Evolutionary conservation across 2,797 vertebrate species (phyloP).

Genomic region (Cirrhinus mrigala): DNA sequence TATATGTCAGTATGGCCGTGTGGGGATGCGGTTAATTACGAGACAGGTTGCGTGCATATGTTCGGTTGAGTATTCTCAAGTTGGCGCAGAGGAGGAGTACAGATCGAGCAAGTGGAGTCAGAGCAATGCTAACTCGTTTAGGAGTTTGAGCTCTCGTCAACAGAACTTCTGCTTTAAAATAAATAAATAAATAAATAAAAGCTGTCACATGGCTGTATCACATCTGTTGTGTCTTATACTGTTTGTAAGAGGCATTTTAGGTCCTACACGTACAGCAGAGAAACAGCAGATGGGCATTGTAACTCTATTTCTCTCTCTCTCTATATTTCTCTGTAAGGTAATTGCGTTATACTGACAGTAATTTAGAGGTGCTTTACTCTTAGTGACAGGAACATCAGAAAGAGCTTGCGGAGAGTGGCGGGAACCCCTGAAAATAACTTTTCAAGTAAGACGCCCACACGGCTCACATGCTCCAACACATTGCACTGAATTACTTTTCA

Average conservation of each 20-base stretch:
- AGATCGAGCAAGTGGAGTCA: conserved; percentile 3
- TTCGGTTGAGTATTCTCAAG: conserved; percentile 20
- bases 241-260: conserved; percentile 35
- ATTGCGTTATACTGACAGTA: conserved; percentile 47
- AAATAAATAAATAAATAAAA: neutral
- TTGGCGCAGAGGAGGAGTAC: neutral
- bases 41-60: conserved; percentile 35
- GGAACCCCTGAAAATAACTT: conserved; percentile 42
- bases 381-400: conserved; percentile 43
- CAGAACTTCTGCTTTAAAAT: conserved; percentile 19
- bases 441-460: neutral
- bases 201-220: conserved; percentile 5
- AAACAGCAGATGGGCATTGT: conserved; percentile 40
- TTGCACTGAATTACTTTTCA: conserved; percentile 10
- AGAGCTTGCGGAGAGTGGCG: conserved; percentile 3
- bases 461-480: neutral
- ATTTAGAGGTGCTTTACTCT: conserved; percentile 49
- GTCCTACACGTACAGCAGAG: conserved; percentile 10
- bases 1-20: neutral
- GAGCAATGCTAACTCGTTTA: conserved; percentile 31
- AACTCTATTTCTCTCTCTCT: conserved; percentile 5
- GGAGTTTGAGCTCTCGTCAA: conserved; percentile 16
- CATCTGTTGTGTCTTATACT: conserved; percentile 38
- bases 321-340: conserved; percentile 31
- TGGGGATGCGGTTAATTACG: conserved; percentile 17